phyloP scores from a whole-genome alignment of 1,140 invertebrate species.

The Bradysia coprophila region DNA sequence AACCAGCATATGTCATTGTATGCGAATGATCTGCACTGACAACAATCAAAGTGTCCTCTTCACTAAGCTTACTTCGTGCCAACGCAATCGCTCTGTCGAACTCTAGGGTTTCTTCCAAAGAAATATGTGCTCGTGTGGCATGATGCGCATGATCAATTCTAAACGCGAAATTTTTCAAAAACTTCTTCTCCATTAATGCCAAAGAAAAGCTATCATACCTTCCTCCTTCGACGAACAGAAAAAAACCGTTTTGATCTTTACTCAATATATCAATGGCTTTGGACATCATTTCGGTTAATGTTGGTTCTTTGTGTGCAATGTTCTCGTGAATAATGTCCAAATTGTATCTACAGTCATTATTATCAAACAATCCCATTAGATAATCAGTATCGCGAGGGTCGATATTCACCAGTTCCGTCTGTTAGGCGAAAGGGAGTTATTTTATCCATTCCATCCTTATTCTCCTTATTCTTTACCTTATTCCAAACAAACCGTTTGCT shows the following conservation, averaged over 20 bases:
- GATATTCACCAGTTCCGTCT: no score
- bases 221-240: slow-evolving; percentile 77
- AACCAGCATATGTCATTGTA: slow-evolving; percentile 57
- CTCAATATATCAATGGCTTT: slow-evolving; percentile 59
- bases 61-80: slow-evolving; percentile 44
- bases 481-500: slow-evolving; percentile 41
- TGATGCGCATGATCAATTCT: slow-evolving; percentile 75
- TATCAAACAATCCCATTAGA: slow-evolving; percentile 29
- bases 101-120: slow-evolving; percentile 59
- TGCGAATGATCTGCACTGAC: slow-evolving; percentile 71
- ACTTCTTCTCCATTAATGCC: no score
- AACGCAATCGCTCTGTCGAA: slow-evolving; percentile 50
- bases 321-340: no score
- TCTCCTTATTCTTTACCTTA: no score
- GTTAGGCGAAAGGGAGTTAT: no score
- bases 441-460: no score
- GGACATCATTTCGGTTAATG: slow-evolving; percentile 65
- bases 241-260: slow-evolving; percentile 64
- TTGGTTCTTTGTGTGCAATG: slow-evolving; percentile 34
- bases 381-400: no score
- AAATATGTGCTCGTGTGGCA: slow-evolving; percentile 52
- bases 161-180: no score
- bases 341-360: slow-evolving; percentile 30
- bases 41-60: slow-evolving; percentile 54
- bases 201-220: no score